Evolutionary conservation across 2,797 vertebrate genomes (phyloP).

Genomic region (Balearica regulorum): DNA sequence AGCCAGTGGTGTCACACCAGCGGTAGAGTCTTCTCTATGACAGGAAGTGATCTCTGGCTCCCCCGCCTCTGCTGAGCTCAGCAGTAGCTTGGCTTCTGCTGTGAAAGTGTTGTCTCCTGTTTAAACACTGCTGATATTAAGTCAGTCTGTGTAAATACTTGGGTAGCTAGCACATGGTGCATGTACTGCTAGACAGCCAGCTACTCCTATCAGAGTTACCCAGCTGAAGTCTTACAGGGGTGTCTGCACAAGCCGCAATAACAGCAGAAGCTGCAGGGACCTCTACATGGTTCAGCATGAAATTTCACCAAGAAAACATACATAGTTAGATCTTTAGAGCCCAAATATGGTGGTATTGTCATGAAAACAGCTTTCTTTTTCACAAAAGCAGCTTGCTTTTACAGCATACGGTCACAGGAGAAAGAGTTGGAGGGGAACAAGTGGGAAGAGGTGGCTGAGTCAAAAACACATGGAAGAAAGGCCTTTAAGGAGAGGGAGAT

Average conservation of each 20-base stretch:
- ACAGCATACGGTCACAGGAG: not conserved
- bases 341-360: not conserved
- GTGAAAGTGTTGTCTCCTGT: not conserved
- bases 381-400: not conserved
- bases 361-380: not conserved
- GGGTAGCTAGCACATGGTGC: not conserved
- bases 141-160: not conserved
- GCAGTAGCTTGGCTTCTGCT: not conserved
- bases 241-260: not conserved
- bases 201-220: not conserved
- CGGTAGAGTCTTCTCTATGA: not conserved
- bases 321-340: not conserved
- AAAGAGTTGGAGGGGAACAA: not conserved
- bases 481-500: not conserved
- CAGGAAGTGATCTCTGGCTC: not conserved
- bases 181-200: not conserved
- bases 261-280: not conserved
- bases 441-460: not conserved
- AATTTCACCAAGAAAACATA: not conserved
- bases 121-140: not conserved
- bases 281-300: not conserved
- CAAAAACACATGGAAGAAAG: not conserved
- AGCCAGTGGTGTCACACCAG: not conserved
- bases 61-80: not conserved
- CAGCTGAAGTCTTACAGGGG: not conserved